Conservation (phyloP, 2,113 vertebrate genomes). For the Rhombomys opimus region DNA sequence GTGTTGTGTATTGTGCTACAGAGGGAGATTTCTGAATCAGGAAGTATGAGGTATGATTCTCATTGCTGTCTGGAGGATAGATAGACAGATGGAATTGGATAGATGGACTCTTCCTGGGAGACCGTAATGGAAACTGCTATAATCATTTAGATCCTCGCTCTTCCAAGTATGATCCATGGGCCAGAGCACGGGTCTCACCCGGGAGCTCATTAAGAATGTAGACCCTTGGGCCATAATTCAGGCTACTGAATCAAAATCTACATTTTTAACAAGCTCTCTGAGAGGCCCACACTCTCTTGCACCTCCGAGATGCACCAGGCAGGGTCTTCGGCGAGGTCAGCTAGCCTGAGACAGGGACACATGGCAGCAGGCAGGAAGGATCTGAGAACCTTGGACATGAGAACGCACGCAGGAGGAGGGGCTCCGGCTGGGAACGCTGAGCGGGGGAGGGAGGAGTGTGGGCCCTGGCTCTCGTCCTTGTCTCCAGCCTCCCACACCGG, state of each 20-base stretch:
- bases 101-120: slow-evolving; percentile 53
- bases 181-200: not conserved
- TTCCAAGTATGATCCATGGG: slow-evolving; percentile 10
- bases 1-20: slow-evolving; percentile 55
- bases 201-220: slow-evolving; percentile 44
- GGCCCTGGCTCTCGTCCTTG: slow-evolving; percentile 55
- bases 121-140: slow-evolving; percentile 31
- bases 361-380: not conserved
- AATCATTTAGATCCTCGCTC: slow-evolving; percentile 7
- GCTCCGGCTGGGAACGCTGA: slow-evolving; percentile 28
- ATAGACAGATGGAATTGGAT: slow-evolving; percentile 54
- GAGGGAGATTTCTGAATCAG: slow-evolving; percentile 67
- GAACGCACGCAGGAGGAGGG: not conserved
- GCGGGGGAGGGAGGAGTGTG: slow-evolving; percentile 16
- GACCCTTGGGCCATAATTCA: not conserved
- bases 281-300: not conserved
- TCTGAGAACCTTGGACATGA: slow-evolving; percentile 1
- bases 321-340: not conserved
- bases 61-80: slow-evolving; percentile 52
- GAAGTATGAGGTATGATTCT: slow-evolving; percentile 60
- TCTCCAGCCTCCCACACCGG: slow-evolving; percentile 70
- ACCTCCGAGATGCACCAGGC: not conserved
- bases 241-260: not conserved
- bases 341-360: not conserved
- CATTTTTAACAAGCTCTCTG: not conserved